Evolutionary conservation across 2,113 vertebrate species (phyloP), one percentile per base, ranked within the genome.

Genomic region (Motacilla tschutschensis): DNA sequence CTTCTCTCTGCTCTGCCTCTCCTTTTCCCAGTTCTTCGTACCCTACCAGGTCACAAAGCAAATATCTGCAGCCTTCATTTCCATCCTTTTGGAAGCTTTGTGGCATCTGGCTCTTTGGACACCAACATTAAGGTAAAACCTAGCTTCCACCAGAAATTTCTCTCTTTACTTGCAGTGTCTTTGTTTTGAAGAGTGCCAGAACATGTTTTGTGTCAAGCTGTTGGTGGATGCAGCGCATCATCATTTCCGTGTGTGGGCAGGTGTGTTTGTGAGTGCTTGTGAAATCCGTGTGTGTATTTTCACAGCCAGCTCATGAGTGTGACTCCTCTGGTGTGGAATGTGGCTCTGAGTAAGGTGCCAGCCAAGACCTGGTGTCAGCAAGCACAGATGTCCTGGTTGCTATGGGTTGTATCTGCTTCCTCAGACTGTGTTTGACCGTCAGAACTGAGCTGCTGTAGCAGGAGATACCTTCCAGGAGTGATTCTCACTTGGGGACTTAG

Each of bases 11-110:
- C 43, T 90, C 38, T 79, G 17, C 80, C 76, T 40, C 44, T 83
- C 53, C 13, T 75, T 87, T 79, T 38, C 74, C 29, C 86, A 99
- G 99, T 98, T 94, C 95, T 99, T 41, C 97, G 98, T 55, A 98
- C 97, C 3, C 93, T 99, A 79, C 97, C 97, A 69, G 99, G 98
- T 76, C 99, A 99, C 95, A 99, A 99, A 93, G 97, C 98, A 2
- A 99, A 98, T 88, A 97, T 99, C 90, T 98, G 98, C 95, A 98
- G 99, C 91, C 98, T 99, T 62, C 98, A 98, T 71, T 99, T 99
- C 90, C 98, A 99, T 80, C 99, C 99, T 0, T 98, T 97, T 17
- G 98, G 98, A 63, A 97, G 98, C 60, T 98, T 98, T 75, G 96
- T 99, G 44, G 99, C 98, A 24, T 99, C 98, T 1, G 98, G 99